Evolutionary conservation across 2,797 vertebrate genomes (phyloP).

Genomic region (Syncerus caffer): DNA sequence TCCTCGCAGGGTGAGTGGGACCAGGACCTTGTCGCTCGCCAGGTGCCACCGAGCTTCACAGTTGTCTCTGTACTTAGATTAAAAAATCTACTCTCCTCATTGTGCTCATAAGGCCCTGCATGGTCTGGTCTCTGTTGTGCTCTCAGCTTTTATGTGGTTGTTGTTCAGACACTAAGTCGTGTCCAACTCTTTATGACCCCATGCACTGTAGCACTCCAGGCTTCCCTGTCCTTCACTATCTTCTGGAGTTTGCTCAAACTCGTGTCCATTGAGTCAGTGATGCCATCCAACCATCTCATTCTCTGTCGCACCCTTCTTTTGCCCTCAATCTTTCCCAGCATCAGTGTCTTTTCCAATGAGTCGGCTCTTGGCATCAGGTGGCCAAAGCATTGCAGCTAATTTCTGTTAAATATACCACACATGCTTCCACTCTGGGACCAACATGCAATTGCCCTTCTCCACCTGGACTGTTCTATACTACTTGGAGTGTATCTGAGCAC

Average conservation of each 20-base stretch:
- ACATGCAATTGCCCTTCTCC: background rate
- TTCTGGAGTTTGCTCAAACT: background rate
- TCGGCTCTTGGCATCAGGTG: background rate
- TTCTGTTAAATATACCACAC: background rate
- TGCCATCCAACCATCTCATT: background rate
- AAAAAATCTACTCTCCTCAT: background rate
- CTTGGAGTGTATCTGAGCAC: background rate
- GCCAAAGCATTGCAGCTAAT: background rate
- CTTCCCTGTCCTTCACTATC: background rate
- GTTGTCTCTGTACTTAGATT: background rate
- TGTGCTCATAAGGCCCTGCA: background rate
- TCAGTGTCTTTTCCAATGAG: background rate
- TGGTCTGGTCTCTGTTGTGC: background rate
- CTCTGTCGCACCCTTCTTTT: background rate
- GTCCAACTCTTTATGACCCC: background rate
- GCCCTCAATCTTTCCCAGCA: background rate
- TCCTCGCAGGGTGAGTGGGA: slow-evolving; percentile 90
- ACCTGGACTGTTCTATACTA: background rate
- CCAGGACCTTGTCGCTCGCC: background rate
- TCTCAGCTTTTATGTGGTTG: background rate
- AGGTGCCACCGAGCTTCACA: background rate
- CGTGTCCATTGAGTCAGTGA: background rate
- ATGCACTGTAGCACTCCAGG: background rate
- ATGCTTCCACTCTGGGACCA: background rate
- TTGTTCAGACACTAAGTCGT: background rate